Percentiles rank a stretch among this genome's conserved stretches.
phyloP scores from a whole-genome alignment of 2,797 vertebrate genomes.

The Pangasius krempfi region DNA sequence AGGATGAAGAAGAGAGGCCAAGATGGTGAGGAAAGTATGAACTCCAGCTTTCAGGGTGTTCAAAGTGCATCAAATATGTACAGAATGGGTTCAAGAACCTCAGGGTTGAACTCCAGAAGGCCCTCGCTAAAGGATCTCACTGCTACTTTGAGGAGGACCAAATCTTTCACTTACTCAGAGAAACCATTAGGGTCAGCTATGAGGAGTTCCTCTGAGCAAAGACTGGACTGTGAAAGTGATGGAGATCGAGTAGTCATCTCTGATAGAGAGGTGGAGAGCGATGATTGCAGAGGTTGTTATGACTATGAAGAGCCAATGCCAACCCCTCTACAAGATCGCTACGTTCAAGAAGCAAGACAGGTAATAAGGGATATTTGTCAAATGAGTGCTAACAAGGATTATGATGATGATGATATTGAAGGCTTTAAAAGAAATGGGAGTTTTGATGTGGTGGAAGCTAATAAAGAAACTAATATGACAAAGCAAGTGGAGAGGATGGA shows the following conservation, averaged over 20 bases:
- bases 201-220: conserved; percentile 89
- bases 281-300: conserved; percentile 69
- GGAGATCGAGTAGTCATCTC: conserved; percentile 66
- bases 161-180: conserved; percentile 93
- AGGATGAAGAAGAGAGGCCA: conserved; percentile 80
- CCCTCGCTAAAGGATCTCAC: conserved; percentile 94
- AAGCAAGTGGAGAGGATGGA: conserved; percentile 19
- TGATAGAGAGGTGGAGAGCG: conserved; percentile 75
- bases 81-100: conserved; percentile 67
- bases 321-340: conserved; percentile 84
- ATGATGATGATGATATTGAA: conserved; percentile 65
- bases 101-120: conserved; percentile 67
- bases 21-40: conserved; percentile 60
- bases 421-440: conserved; percentile 57
- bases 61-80: conserved; percentile 61
- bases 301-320: conserved; percentile 74
- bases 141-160: conserved; percentile 90
- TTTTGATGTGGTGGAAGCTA: conserved; percentile 49
- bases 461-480: conserved; percentile 49
- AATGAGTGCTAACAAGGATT: conserved; percentile 83
- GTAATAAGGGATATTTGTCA: conserved; percentile 95
- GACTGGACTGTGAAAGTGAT: conserved; percentile 67
- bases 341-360: conserved; percentile 91
- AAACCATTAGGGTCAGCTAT: conserved; percentile 79
- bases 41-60: conserved; percentile 37